Percentiles rank a stretch among this genome's conserved stretches.
Conservation (phyloP, 2,113 vertebrate genomes). For the Tursiops truncatus region DNA sequence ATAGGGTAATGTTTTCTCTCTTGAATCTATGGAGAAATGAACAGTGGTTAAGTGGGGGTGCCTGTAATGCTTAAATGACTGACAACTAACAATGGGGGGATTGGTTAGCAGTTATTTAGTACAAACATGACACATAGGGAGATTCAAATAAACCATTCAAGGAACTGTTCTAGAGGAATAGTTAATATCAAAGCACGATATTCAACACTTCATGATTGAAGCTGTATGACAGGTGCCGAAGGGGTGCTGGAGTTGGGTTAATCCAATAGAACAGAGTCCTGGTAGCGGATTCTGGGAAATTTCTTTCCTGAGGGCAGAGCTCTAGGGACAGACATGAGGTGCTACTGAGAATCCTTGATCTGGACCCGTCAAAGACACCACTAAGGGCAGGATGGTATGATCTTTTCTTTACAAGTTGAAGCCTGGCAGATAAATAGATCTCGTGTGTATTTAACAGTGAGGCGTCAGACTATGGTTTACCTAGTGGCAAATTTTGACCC, state of each 20-base stretch:
- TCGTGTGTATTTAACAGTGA: too few species aligned
- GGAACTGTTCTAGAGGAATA: background rate
- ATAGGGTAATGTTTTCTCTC: background rate
- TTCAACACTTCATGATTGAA: fast-evolving
- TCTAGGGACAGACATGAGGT: fast-evolving
- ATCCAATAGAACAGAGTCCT: background rate
- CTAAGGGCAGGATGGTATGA: too few species aligned
- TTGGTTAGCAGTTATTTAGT: background rate
- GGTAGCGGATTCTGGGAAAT: background rate
- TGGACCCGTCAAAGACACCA: background rate
- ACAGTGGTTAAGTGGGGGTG: background rate
- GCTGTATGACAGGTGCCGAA: background rate
- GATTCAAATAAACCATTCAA: background rate
- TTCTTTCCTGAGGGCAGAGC: background rate
- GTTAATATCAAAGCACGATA: background rate
- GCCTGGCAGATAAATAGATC: background rate
- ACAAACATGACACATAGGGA: too few species aligned
- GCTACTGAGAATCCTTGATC: background rate
- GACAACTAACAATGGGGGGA: fast-evolving
- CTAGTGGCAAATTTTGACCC: background rate
- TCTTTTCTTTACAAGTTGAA: background rate
- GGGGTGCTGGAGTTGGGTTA: too few species aligned
- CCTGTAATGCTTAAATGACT: background rate
- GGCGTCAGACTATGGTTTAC: background rate
- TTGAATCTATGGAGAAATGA: background rate